Conservation (phyloP, 2,888 invertebrate species). For the Drosophila lacicola region DNA sequence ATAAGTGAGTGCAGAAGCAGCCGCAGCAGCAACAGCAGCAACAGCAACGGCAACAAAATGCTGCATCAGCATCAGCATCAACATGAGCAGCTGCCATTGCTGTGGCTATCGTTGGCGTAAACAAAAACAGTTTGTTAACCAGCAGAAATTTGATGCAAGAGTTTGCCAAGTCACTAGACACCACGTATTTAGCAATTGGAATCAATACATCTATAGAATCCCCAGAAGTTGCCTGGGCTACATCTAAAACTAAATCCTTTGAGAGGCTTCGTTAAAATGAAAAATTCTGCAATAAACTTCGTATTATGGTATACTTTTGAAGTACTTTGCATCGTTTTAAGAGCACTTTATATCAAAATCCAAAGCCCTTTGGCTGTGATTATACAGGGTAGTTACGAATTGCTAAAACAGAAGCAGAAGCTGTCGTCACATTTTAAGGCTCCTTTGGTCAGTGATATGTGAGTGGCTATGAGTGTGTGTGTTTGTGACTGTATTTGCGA, state of each 20-base stretch:
- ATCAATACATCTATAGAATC: neutral
- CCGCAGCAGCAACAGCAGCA: constrained; percentile 4
- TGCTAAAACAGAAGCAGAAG: constrained; percentile 29
- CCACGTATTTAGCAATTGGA: neutral
- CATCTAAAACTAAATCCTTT: neutral
- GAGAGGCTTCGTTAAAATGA: neutral
- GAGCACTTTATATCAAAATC: neutral
- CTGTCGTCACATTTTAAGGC: constrained; percentile 56
- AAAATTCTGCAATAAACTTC: neutral
- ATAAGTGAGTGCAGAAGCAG: constrained; percentile 60
- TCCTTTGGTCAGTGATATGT: constrained; percentile 52
- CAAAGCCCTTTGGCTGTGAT: neutral
- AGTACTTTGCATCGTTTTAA: neutral
- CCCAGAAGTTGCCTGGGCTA: neutral
- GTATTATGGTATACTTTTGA: neutral
- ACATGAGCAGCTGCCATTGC: constrained; percentile 43
- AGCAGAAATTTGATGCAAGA: constrained; percentile 5
- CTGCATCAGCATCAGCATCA: constrained; percentile 40
- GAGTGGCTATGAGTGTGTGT: constrained; percentile 7
- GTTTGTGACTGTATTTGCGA: neutral
- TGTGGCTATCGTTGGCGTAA: constrained; percentile 48
- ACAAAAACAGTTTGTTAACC: constrained; percentile 52
- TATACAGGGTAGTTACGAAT: constrained; percentile 34
- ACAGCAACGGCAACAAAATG: constrained; percentile 39
- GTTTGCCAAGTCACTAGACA: constrained; percentile 1